Evolutionary conservation across 2,113 vertebrate species (phyloP), one percentile per base, ranked within the genome.

Genomic region (Xenopus laevis): DNA sequence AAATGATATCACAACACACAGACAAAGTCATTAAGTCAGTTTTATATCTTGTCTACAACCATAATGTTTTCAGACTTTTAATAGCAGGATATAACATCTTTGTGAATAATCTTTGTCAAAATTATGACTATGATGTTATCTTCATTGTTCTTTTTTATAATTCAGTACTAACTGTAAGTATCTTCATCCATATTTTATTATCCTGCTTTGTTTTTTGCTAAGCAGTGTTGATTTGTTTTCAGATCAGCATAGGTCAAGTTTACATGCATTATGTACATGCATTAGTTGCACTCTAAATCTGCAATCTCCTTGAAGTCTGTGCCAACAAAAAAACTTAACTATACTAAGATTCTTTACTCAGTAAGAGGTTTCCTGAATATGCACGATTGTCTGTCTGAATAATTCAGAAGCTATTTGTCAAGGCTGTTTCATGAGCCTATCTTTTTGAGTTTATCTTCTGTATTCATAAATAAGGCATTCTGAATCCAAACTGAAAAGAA

Each of bases 361-460:
- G 17, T 27, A 23, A 66, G 59, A 64, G 50, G 18, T 21, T 70
- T 50, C 69, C 67, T 63, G 59, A 77, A 77, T 77, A 77, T 69
- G 66, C 74, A 70, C 27, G n/a, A 77, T 27, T 46, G 59, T 68
- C 59, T 64, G 64, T 70, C 47, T 77, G 74, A 77, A 77, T 77
- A 70, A 77, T 77, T 77, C 60, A 77, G 13, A 61, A 57, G 67
- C 27, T 77, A 68, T 77, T 77, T 63, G 73, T 76, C 73, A 77
- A 77, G 67, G 59, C 60, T 70, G 66, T 70, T 67, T 77, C 68
- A 64, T 45, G 59, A 70, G 66, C 30, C 61, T 50, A 50, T 64
- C 47, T 57, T 69, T 77, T 58, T 60, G 50, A 64, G 60, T 77
- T 77, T 77, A 63, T 77, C 65, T 61, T 68, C 65, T 7, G 9